Percentiles rank a stretch among this genome's conserved stretches.
phyloP scores from a whole-genome alignment of 2,797 vertebrate genomes.

The Karalla daura region DNA sequence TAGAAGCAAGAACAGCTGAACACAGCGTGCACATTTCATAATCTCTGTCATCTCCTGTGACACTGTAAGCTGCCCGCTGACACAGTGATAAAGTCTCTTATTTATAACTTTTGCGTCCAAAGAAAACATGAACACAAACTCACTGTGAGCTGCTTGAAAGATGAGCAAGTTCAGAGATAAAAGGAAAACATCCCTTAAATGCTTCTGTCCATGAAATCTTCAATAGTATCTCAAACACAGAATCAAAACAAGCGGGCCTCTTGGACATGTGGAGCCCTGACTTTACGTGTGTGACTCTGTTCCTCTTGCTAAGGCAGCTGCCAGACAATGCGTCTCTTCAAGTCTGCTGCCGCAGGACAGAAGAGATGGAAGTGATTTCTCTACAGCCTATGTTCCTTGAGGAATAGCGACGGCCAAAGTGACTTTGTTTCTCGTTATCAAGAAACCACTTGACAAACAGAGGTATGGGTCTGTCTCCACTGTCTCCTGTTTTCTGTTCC shows the following conservation, averaged over 20 bases:
- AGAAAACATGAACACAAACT: slow-evolving; percentile 60
- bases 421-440: slow-evolving; percentile 50
- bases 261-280: slow-evolving; percentile 48
- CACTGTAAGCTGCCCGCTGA: slow-evolving; percentile 62
- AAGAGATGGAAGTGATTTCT: slow-evolving; percentile 66
- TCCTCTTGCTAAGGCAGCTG: slow-evolving; percentile 45
- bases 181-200: slow-evolving; percentile 47
- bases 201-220: slow-evolving; percentile 42
- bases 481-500: slow-evolving; percentile 47
- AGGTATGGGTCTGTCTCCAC: slow-evolving; percentile 53
- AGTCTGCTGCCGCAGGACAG: slow-evolving; percentile 77
- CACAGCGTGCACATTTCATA: slow-evolving; percentile 45
- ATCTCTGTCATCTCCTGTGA: slow-evolving; percentile 51
- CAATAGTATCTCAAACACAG: slow-evolving; percentile 51
- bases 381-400: slow-evolving; percentile 56
- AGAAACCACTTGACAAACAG: slow-evolving; percentile 53
- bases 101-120: slow-evolving; percentile 57
- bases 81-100: slow-evolving; percentile 51
- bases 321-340: slow-evolving; percentile 85
- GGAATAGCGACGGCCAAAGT: slow-evolving; percentile 50
- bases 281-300: slow-evolving; percentile 53
- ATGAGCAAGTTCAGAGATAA: slow-evolving; percentile 55
- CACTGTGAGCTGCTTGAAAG: slow-evolving; percentile 50
- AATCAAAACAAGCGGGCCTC: slow-evolving; percentile 56
- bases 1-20: slow-evolving; percentile 55